Percentiles rank a stretch among this genome's conserved stretches.
Conservation (phyloP, 2,113 vertebrate species). For the Machaerirhynchus nigripectus region DNA sequence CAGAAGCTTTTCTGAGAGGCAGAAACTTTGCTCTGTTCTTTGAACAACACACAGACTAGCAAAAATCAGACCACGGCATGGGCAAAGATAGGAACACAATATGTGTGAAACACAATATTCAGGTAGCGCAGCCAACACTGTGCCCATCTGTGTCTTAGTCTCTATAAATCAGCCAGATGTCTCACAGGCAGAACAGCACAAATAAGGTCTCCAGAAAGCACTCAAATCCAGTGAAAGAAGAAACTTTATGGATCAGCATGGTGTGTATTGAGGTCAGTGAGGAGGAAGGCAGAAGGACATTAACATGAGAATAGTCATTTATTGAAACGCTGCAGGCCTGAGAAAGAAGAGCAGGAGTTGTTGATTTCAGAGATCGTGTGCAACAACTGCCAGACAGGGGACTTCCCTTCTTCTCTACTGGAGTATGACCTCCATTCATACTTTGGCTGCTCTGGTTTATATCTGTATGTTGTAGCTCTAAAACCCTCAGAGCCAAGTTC, state of each 20-base stretch:
- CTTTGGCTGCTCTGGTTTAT: constrained; percentile 21
- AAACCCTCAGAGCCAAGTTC: constrained; percentile 4
- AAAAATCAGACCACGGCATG: not conserved
- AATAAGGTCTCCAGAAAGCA: constrained; percentile 3
- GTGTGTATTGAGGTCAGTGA: not conserved
- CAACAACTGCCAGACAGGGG: not conserved
- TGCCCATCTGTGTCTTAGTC: not conserved
- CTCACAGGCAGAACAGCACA: not conserved
- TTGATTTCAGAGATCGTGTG: not conserved
- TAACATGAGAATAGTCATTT: not conserved
- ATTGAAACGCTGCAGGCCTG: not conserved
- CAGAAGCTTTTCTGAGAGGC: not conserved
- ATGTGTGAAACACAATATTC: not conserved
- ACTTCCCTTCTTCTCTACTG: not conserved
- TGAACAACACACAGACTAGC: not conserved
- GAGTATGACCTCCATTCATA: constrained; percentile 4
- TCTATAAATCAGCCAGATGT: not conserved
- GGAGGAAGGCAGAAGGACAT: constrained; percentile 11
- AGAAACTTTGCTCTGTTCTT: not conserved
- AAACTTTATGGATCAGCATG: not conserved
- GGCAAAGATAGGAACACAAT: not conserved
- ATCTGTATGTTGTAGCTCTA: not conserved
- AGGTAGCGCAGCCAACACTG: not conserved
- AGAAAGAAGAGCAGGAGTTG: not conserved
- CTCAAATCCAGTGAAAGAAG: not conserved